Evolutionary conservation across 2,888 invertebrate species (phyloP), one percentile per base, ranked within the genome.

Genomic region (Scaptomyza tumidula): DNA sequence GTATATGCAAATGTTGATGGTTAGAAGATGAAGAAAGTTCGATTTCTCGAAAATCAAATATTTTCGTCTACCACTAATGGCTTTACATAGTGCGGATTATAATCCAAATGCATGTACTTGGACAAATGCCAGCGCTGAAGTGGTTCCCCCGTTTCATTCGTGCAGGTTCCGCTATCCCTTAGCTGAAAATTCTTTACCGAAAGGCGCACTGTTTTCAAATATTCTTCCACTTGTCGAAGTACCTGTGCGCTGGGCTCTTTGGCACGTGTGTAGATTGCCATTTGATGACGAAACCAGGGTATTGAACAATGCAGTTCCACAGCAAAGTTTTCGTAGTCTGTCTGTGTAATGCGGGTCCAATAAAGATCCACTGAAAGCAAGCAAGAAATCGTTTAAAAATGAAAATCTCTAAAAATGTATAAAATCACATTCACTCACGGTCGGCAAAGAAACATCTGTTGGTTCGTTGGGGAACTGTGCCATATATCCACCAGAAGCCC

Each of bases 1-100:
- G 16, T 16, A 85, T 79, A 85, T 85, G 86, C 69, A 70, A 85
- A 82, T 29, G 57, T 16, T 41, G 41, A n/a, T 33, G 57, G 41
- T 50, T 44, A 13, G n/a, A n/a, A 13, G 59, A 84, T 14, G 71
- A 81, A 84, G 82, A 82, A 85, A 82, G 82, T 82, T 79, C 11
- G 46, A 41, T 50, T 35, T 35, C 10, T n/a, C 16, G 44, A 49
- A 16, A 52, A 37, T 60, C 44, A 79, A 39, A 85, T 68, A 58
- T 78, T 62, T 45, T 54, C 9, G 50, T 80, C 72, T 6, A 65
- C 6, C 6, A 71, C 62, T 61, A 83, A 55, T 9, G 81, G 81
- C 57, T 57, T 81, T 39, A 84, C 48, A 58, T 77, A 81, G 35
- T 68, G 52, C 10, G 77, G 79, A 75, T 81, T 58, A 27, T 72